Evolutionary conservation across 2,113 vertebrate species (phyloP).

Genomic region (Lichenostomus cassidix): DNA sequence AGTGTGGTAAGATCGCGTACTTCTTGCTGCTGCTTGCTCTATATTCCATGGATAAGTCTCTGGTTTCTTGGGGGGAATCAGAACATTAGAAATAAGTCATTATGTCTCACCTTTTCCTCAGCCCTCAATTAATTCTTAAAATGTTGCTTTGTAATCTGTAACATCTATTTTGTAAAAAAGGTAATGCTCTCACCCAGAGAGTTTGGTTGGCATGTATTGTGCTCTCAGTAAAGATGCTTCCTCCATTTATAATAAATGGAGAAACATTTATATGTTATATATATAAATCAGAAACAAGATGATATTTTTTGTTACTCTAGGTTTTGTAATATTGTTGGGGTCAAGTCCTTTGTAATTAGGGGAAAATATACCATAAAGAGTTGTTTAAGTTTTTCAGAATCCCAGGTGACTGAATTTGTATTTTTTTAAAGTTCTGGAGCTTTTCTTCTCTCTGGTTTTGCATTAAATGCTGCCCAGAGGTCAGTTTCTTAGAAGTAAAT

Average conservation of each 20-base stretch:
- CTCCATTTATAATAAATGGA: not conserved
- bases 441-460: not conserved
- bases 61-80: not conserved
- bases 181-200: not conserved
- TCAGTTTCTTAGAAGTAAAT: not conserved
- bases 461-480: not conserved
- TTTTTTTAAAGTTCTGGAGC: not conserved
- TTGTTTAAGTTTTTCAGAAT: not conserved
- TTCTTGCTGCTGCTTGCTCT: not conserved
- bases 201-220: not conserved
- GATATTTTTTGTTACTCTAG: not conserved
- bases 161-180: not conserved
- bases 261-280: too few relatives aligned
- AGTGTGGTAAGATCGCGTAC: not conserved
- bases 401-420: not conserved
- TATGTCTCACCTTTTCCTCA: not conserved
- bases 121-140: not conserved
- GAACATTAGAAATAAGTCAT: not conserved
- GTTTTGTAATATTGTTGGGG: not conserved
- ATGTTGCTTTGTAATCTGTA: not conserved
- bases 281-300: not conserved
- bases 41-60: not conserved
- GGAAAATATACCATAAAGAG: not conserved
- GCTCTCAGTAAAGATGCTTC: not conserved
- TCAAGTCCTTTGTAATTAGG: not conserved